phyloP scores from a whole-genome alignment of 2,797 vertebrate genomes.

The Anniella stebbinsi region DNA sequence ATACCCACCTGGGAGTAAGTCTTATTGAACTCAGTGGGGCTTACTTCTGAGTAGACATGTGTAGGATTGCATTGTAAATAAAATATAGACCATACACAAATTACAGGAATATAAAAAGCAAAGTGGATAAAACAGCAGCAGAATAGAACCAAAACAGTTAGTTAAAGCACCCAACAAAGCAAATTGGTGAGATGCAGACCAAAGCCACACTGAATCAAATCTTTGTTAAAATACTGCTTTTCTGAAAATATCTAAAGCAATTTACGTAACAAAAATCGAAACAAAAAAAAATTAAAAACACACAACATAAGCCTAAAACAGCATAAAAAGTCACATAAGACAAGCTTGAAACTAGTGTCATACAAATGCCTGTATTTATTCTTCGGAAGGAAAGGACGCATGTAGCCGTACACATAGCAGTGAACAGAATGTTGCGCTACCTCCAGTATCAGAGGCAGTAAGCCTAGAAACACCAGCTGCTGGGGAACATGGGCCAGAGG shows the following conservation, averaged over 20 bases:
- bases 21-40: too few relatives aligned
- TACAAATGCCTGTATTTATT: not conserved
- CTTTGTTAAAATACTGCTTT: slow-evolving; percentile 11
- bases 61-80: not conserved
- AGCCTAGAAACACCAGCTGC: too few relatives aligned
- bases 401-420: not conserved
- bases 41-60: too few relatives aligned
- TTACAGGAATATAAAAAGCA: not conserved
- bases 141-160: not conserved
- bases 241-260: not conserved
- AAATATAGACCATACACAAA: not conserved
- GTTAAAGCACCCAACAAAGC: not conserved
- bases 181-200: not conserved
- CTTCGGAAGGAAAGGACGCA: not conserved
- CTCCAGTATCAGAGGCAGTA: too few relatives aligned
- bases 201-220: not conserved
- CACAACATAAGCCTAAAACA: not conserved
- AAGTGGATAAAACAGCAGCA: not conserved
- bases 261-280: slow-evolving; percentile 3
- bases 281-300: not conserved
- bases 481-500: too few relatives aligned
- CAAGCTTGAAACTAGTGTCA: not conserved
- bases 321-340: not conserved
- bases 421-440: not conserved
- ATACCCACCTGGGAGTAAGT: too few relatives aligned